phyloP scores from a whole-genome alignment of 37 sponge, comb jelly and placozoan species.

The Cladorhizidae sp. region DNA sequence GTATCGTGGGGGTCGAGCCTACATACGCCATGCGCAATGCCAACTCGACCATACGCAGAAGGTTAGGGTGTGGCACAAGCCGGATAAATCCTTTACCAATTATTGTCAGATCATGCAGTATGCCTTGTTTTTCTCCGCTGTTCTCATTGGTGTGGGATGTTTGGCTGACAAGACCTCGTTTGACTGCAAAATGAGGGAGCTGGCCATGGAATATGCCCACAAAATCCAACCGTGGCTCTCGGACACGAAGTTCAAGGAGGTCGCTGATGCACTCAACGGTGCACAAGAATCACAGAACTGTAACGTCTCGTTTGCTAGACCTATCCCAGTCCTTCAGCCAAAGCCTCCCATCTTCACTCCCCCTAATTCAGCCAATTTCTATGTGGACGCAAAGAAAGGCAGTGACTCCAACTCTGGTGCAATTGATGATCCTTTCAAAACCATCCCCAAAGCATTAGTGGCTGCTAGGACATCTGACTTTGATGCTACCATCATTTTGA shows the following conservation, averaged over 20 bases:
- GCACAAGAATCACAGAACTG: constrained; percentile 60
- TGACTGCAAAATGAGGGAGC: constrained; percentile 62
- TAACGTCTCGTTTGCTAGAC: constrained; percentile 32
- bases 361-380: constrained; percentile 13
- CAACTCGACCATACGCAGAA: no score
- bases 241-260: constrained; percentile 27
- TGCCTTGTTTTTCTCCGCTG: no score
- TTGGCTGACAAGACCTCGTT: constrained; percentile 41
- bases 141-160: neutral
- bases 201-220: constrained; percentile 67
- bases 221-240: constrained; percentile 55
- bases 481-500: constrained; percentile 47
- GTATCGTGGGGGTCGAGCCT: no score
- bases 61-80: no score
- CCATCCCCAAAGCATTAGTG: constrained; percentile 33
- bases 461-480: constrained; percentile 13
- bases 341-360: constrained; percentile 29
- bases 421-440: constrained; percentile 28
- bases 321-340: neutral
- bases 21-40: no score
- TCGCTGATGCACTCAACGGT: constrained; percentile 67
- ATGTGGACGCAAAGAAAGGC: constrained; percentile 59
- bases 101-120: no score
- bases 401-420: constrained; percentile 65
- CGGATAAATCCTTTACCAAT: no score